Evolutionary conservation across 2,113 vertebrate genomes (phyloP), one percentile per base, ranked within the genome.

Genomic region (Eleginops maclovinus): DNA sequence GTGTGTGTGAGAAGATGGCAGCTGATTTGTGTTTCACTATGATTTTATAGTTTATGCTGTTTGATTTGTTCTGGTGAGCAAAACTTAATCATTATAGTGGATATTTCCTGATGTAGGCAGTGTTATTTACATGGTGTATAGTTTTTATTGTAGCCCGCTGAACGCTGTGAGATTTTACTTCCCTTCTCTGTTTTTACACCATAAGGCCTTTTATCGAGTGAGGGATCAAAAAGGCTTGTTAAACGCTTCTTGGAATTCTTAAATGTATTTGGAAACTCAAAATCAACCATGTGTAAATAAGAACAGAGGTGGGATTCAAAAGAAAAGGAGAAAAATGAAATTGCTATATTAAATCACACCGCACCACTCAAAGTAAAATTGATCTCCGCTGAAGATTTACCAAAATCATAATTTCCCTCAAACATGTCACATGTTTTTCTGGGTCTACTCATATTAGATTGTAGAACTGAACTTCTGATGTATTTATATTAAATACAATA

Each of bases 21-120:
- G 83, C 22, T 72, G 59, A 85, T 81, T 86, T 86, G 64, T 83
- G 44, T 62, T 43, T 72, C 9, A 43, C 72, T 79, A 31, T 72
- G 46, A 59, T 79, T 59, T 61, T 60, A 43, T 60, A 54, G 55
- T 80, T 76, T 58, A 62, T 76, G 71, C 64, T 49, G 43, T 72
- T 19, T 63, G 53, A 63, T 81, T 72, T 82, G 54, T 73, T 83
- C 41, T 70, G 41, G 43, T 58, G 54, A 76, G 44, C 13, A 61
- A 72, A 64, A 65, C 21, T 28, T 61, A 41, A 69, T 76, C 62
- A 85, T 67, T 74, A 75, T 31, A 73, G 72, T 53, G 62, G 54
- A 69, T 82, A 75, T 74, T 79, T 51, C 64, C 65, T 72, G 7
- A 78, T 68, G 76, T 43, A 73, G 53, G n/a, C 54, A 19, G 53